These are phyloP conservation scores for Sarcophaga variegata DNA, from an alignment of 2,888 invertebrate species.

Conservation along the genomic window DNA sequence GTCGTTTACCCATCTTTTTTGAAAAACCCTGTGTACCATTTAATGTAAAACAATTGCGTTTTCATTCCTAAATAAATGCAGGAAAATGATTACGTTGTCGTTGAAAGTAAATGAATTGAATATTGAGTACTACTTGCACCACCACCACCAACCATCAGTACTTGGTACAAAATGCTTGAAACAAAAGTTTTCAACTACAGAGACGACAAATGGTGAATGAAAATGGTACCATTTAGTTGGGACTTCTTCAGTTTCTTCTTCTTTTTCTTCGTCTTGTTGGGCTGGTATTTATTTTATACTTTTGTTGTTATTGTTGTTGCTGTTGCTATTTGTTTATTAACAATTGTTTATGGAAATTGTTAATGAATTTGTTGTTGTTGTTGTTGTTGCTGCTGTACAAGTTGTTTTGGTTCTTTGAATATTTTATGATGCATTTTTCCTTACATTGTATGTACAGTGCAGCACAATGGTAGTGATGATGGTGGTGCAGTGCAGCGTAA, in stretches of 20 bases:
- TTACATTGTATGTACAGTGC: neutral
- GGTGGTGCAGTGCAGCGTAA: no score
- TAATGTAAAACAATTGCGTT: no score
- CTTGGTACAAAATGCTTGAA: neutral
- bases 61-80: no score
- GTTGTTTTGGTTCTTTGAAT: constrained; percentile 11
- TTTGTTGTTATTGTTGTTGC: neutral
- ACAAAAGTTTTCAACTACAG: neutral
- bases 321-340: constrained; percentile 22
- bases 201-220: neutral
- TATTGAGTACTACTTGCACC: constrained; percentile 13
- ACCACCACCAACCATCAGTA: neutral
- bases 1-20: no score
- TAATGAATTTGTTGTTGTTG: constrained; percentile 37
- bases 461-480: no score
- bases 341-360: constrained; percentile 60
- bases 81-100: neutral
- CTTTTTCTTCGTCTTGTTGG: neutral
- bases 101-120: constrained; percentile 32
- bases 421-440: constrained; percentile 46
- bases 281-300: neutral
- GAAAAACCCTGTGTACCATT: no score
- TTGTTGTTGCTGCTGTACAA: constrained; percentile 1
- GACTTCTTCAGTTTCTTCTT: neutral
- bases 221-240: constrained; percentile 31